These are phyloP conservation scores for Callimorpha dominula DNA, from an alignment of 2,888 invertebrate species.

Conservation along the genomic window DNA sequence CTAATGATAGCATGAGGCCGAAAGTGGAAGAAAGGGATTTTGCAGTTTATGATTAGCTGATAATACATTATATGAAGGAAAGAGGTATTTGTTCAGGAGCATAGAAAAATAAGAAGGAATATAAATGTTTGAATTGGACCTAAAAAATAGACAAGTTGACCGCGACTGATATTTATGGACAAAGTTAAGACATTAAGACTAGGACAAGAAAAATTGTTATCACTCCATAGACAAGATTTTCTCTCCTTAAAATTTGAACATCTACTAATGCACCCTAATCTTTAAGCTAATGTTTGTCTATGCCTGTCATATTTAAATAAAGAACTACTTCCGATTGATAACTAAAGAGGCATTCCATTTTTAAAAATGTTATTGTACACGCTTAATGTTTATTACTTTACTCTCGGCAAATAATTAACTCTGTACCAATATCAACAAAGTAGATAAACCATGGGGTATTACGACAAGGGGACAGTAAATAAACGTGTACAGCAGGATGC, in stretches of 20 bases:
- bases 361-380: not conserved
- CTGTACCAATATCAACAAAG: not conserved
- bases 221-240: not conserved
- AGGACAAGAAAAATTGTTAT: not conserved
- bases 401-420: not conserved
- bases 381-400: not conserved
- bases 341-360: not conserved
- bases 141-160: no score
- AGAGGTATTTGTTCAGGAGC: no score
- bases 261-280: not conserved
- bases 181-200: no score
- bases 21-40: no score
- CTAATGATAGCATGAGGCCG: no score
- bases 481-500: conserved; percentile 44
- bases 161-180: no score
- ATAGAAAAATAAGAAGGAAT: not conserved
- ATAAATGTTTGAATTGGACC: no score
- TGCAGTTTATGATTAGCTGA: no score
- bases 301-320: not conserved
- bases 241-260: not conserved
- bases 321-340: not conserved
- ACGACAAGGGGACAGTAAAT: conserved; percentile 51
- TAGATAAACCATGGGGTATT: conserved; percentile 36
- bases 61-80: no score
- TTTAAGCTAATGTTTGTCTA: not conserved